Evolutionary conservation across 30 jellyfish, hydroid and myxozoan genomes (phyloP).

Genomic region (Turritopsis dohrnii): DNA sequence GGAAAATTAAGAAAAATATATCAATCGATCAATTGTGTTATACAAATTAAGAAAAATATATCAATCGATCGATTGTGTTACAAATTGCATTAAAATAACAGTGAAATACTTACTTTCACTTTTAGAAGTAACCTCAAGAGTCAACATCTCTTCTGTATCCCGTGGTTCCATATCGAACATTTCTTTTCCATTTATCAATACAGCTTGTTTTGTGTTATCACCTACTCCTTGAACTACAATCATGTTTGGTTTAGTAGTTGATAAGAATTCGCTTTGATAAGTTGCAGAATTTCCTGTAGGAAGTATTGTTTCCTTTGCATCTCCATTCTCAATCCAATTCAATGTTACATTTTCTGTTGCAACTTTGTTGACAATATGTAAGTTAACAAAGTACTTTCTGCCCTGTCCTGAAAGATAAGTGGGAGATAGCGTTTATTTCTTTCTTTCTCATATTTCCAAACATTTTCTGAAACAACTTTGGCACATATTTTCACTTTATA

Average conservation of each 20-base stretch:
- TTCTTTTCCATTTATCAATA: slow-evolving; percentile 26
- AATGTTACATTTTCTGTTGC: slow-evolving; percentile 67
- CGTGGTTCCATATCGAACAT: slow-evolving; percentile 31
- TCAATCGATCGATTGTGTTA: not conserved
- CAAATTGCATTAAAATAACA: not conserved
- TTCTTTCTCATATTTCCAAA: not conserved
- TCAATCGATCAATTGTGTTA: no score
- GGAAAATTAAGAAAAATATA: no score
- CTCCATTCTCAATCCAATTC: slow-evolving; percentile 47
- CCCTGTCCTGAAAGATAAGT: slow-evolving; percentile 23
- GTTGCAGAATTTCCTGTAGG: slow-evolving; percentile 24
- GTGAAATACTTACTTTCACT: not conserved
- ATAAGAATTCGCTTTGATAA: slow-evolving; percentile 34
- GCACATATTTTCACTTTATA: not conserved
- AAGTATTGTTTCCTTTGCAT: slow-evolving; percentile 3
- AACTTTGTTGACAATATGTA: slow-evolving; percentile 15
- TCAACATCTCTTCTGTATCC: slow-evolving; percentile 1
- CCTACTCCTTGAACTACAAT: slow-evolving; percentile 26
- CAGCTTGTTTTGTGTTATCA: slow-evolving; percentile 7
- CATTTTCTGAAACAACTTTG: not conserved
- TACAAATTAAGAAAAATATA: no score
- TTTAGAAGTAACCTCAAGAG: not conserved
- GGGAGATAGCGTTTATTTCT: not conserved
- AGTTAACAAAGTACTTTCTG: slow-evolving; percentile 9
- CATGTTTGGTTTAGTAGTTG: slow-evolving; percentile 30